Conservation (phyloP, 2,113 vertebrate species). For the Hydrochoerus hydrochaeris region DNA sequence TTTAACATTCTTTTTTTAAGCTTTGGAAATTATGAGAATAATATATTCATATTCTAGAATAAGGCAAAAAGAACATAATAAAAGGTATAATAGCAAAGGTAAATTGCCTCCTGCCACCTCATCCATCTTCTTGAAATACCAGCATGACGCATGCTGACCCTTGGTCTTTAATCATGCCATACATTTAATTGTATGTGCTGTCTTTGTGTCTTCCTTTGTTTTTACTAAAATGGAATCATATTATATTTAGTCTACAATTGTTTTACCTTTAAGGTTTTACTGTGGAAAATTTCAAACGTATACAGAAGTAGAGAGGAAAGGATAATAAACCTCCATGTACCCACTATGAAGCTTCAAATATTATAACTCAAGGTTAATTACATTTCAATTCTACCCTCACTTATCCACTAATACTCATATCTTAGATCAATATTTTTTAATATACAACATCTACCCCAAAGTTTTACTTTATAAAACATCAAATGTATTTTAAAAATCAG, state of each 20-base stretch:
- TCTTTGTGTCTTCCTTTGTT: conserved; percentile 16
- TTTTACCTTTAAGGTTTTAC: neutral
- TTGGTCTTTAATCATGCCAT: neutral
- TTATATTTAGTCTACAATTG: neutral
- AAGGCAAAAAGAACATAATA: neutral
- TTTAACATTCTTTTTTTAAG: neutral
- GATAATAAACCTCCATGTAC: neutral
- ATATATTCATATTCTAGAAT: neutral
- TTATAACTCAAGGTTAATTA: neutral
- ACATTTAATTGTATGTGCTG: neutral
- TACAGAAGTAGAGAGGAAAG: neutral
- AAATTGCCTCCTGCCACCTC: neutral
- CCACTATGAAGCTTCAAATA: neutral
- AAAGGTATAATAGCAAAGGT: neutral
- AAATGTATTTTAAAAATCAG: neutral
- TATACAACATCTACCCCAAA: fast-evolving
- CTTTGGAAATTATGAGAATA: conserved; percentile 23
- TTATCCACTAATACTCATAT: neutral
- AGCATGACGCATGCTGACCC: neutral
- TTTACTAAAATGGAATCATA: conserved; percentile 4
- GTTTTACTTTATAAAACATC: neutral
- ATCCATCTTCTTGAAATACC: neutral
- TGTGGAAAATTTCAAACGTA: neutral
- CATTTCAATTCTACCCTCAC: neutral
- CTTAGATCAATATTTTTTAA: neutral